These are phyloP conservation scores for Ichneumon xanthorius DNA, from an alignment of 2,888 invertebrate genomes.

Conservation along the genomic window DNA sequence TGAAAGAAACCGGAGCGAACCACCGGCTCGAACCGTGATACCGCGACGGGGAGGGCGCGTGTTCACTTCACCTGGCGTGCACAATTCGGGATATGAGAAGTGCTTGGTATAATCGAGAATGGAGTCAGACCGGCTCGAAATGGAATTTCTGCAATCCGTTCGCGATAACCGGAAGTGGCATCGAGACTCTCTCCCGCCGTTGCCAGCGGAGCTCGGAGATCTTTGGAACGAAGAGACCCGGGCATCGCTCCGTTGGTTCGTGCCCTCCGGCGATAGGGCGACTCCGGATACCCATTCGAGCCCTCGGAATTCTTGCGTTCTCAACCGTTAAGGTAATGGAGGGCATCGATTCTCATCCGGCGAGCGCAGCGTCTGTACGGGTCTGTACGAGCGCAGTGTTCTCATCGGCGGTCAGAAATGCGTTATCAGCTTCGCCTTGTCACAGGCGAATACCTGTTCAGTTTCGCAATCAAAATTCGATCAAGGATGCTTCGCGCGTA, in stretches of 20 bases:
- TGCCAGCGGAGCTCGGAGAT: slow-evolving; percentile 23
- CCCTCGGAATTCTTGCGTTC: slow-evolving; percentile 66
- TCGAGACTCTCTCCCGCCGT: slow-evolving; percentile 26
- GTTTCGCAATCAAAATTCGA: slow-evolving; percentile 47
- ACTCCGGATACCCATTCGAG: slow-evolving; percentile 58
- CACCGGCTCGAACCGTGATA: slow-evolving; percentile 20
- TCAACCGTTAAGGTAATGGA: slow-evolving; percentile 66
- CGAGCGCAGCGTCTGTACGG: background rate
- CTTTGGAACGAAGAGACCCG: slow-evolving; percentile 38
- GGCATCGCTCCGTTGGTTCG: slow-evolving; percentile 32
- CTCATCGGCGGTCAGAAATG: slow-evolving; percentile 17
- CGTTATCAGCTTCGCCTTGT: slow-evolving; percentile 4
- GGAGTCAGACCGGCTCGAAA: slow-evolving; percentile 63
- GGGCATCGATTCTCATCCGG: slow-evolving; percentile 39
- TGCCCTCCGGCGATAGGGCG: slow-evolving; percentile 56
- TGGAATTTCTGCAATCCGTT: slow-evolving; percentile 67
- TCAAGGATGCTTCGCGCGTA: background rate
- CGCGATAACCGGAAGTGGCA: slow-evolving; percentile 63
- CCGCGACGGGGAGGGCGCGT: slow-evolving; percentile 29
- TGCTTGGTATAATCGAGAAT: slow-evolving; percentile 65
- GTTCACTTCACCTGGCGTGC: slow-evolving; percentile 47
- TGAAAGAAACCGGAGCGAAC: slow-evolving; percentile 19
- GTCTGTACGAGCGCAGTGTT: slow-evolving; percentile 4
- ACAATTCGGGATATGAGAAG: slow-evolving; percentile 58
- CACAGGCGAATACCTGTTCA: slow-evolving; percentile 27